Evolutionary conservation across 1,140 invertebrate species (phyloP).

Genomic region (Trichonephila inaurata): DNA sequence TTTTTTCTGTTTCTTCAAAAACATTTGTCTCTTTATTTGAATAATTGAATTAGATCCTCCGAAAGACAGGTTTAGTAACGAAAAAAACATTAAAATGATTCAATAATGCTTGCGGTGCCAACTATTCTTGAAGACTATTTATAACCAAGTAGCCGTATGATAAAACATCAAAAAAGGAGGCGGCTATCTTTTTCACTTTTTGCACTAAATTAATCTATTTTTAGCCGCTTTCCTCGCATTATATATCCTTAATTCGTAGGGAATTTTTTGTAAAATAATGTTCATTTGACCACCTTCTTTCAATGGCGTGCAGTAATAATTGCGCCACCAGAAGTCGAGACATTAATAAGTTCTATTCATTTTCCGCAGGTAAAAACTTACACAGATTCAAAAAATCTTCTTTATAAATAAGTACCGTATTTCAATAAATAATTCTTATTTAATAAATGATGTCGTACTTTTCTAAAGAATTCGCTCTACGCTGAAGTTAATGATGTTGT

Average conservation of each 20-base stretch:
- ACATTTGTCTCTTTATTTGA: background rate
- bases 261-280: background rate
- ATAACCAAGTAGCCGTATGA: background rate
- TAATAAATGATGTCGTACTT: background rate
- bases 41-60: background rate
- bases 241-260: no score
- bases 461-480: background rate
- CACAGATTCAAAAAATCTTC: background rate
- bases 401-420: background rate
- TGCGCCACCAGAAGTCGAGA: background rate
- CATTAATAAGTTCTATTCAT: slow-evolving; percentile 4
- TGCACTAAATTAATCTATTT: no score
- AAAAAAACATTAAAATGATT: background rate
- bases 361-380: background rate
- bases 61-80: background rate
- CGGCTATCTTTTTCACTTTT: no score
- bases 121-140: background rate
- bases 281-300: background rate
- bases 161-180: background rate
- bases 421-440: slow-evolving; percentile 30
- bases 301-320: background rate
- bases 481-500: background rate
- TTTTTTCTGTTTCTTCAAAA: background rate
- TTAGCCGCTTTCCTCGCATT: no score
- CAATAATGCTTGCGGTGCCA: background rate